A percentile compares a stretch with the other conserved stretches of the same genome.
Evolutionary conservation across 2,888 invertebrate species (phyloP).

Genomic region (Panopea generosa): DNA sequence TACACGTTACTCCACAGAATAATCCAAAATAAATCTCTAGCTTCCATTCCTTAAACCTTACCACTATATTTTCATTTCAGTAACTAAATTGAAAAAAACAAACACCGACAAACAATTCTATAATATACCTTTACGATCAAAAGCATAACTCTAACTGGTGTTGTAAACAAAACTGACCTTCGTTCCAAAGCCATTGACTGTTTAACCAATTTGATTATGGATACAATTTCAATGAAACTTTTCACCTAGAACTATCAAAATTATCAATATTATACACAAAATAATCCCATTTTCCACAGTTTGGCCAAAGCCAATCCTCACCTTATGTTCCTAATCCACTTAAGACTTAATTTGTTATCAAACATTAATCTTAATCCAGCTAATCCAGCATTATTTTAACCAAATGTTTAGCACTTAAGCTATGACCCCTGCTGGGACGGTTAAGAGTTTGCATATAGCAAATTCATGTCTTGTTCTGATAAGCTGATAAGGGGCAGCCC

Average conservation of each 20-base stretch:
- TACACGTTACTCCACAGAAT: no score
- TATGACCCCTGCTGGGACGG: no score
- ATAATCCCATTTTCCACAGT: slow-evolving; percentile 30
- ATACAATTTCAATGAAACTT: neutral
- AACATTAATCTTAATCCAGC: slow-evolving; percentile 5
- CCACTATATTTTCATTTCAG: no score
- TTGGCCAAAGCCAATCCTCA: slow-evolving; percentile 26
- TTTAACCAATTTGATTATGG: neutral
- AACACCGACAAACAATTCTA: neutral
- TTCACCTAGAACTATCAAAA: no score
- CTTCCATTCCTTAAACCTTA: no score
- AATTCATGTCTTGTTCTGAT: no score
- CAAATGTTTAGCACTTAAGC: no score
- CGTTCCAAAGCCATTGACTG: neutral
- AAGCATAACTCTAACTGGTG: neutral
- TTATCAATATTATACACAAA: neutral
- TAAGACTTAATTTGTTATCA: no score
- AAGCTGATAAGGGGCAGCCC: no score
- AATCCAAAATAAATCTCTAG: no score
- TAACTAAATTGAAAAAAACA: no score
- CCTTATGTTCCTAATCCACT: slow-evolving; percentile 19
- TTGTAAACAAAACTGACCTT: neutral
- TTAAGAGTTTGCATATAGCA: no score
- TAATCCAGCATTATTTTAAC: neutral
- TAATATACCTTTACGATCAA: neutral